Evolutionary conservation across 2,113 vertebrate species (phyloP).

Genomic region (Grallaria varia): DNA sequence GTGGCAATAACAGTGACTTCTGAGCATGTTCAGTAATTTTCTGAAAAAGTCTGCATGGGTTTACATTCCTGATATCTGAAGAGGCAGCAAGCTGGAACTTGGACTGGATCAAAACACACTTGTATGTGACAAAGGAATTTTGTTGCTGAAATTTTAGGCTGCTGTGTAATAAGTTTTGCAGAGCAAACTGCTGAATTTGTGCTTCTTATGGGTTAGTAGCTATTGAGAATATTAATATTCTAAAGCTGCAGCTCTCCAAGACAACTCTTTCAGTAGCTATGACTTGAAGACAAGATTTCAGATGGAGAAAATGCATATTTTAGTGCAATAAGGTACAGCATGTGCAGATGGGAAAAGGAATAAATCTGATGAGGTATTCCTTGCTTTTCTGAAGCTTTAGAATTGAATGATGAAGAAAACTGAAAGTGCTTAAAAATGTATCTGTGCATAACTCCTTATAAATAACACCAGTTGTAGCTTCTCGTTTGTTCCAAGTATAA

Average conservation of each 20-base stretch:
- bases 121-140: not conserved
- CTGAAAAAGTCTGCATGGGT: not conserved
- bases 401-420: not conserved
- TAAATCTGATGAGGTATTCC: not conserved
- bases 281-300: not conserved
- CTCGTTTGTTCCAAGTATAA: not conserved
- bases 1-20: not conserved
- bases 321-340: rapidly evolving
- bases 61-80: not conserved
- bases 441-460: not conserved
- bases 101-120: not conserved
- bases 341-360: not conserved
- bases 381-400: not conserved
- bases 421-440: not conserved
- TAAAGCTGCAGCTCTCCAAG: not conserved
- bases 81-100: not conserved
- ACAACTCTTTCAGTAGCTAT: not conserved
- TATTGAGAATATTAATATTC: not conserved
- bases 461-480: not conserved
- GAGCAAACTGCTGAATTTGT: not conserved
- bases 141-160: not conserved
- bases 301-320: not conserved
- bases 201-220: not conserved
- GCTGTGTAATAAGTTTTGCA: not conserved
- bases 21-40: not conserved